Base-by-base conservation (phyloP, 2,113 vertebrate genomes). In the Poeciliopsis turrubarensis region DNA sequence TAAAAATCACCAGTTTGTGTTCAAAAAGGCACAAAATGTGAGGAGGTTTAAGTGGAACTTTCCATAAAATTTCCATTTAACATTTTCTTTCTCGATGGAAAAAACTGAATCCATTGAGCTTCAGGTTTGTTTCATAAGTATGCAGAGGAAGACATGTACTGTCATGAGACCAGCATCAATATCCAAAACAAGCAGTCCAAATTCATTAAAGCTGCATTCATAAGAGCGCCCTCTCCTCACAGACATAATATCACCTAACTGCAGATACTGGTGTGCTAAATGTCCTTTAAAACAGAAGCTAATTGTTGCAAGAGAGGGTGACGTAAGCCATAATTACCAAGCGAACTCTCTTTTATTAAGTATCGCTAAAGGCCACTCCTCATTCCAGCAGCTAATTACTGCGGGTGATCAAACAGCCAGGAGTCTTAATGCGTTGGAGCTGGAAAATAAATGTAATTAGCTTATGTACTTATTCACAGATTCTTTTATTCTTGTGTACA, bases 311-410 rank as follows among this genome's bases (percentile, higher is more conserved):
- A 47, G 75, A 77, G 79, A 54, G 30, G 83, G 77, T 93, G 90
- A 93, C 41, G 87, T 86, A 80, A 90, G 75, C 61, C 57, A 4
- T 78, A 86, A 91, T 91, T 88, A 89, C 80, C 74, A 71, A 81
- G 71, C 5, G 9, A 86, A 80, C 65, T 64, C 68, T 67, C 80
- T 85, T 84, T 79, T 78, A 86, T 91, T 88, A 89, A 78, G 75
- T 75, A 70, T 81, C 4, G 65, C 74, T 86, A 65, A 73, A 47
- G 31, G 75, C 79, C 73, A 78, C 82, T 90, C 81, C 69, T 86
- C 68, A 14, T 68, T 72, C 77, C 65, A 78, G 86, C 39, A 72
- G 84, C 71, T 84, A 91, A 92, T 89, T 80, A 86, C 68, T 30
- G 65, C 8, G 72, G 39, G 66, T 60, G 73, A 83, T 85, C 72